Percentiles rank a stretch among this genome's conserved stretches.
phyloP scores from a whole-genome alignment of 2,797 vertebrate species.

The Rhinoraja longicauda region DNA sequence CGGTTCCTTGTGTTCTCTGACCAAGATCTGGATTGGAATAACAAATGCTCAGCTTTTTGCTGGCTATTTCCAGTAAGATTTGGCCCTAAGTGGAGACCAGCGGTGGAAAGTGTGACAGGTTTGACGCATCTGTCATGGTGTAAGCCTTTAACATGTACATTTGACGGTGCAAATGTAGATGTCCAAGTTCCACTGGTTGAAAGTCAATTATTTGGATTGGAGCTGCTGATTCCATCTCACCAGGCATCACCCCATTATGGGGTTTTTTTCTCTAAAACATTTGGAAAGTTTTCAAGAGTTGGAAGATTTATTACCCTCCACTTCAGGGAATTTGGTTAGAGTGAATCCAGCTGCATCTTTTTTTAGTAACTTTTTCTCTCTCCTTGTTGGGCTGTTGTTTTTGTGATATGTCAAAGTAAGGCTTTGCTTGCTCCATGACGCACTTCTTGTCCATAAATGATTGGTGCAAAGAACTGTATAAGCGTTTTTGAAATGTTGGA shows the following conservation, averaged over 20 bases:
- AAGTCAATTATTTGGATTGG: too few species aligned
- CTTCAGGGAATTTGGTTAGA: not conserved
- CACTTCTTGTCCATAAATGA: not conserved
- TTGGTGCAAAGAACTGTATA: not conserved
- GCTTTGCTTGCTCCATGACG: not conserved
- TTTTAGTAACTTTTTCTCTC: not conserved
- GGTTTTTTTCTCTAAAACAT: not conserved
- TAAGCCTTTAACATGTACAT: too few species aligned
- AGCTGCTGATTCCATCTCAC: too few species aligned
- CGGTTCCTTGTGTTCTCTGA: too few species aligned
- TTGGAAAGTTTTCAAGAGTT: not conserved
- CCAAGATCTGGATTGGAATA: too few species aligned
- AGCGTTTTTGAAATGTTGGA: not conserved
- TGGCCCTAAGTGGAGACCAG: too few species aligned
- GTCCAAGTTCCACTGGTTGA: too few species aligned
- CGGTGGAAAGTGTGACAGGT: too few species aligned
- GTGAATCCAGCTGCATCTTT: conserved; percentile 6
- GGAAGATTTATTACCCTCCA: conserved; percentile 8
- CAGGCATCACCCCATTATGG: not conserved
- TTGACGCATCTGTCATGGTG: too few species aligned
- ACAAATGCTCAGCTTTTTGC: too few species aligned
- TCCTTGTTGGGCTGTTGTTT: conserved; percentile 15
- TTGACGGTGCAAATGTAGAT: too few species aligned
- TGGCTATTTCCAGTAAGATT: too few species aligned
- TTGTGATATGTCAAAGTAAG: not conserved